Conservation (phyloP, 2,888 invertebrate genomes). For the Scaptomyza tumidula region DNA sequence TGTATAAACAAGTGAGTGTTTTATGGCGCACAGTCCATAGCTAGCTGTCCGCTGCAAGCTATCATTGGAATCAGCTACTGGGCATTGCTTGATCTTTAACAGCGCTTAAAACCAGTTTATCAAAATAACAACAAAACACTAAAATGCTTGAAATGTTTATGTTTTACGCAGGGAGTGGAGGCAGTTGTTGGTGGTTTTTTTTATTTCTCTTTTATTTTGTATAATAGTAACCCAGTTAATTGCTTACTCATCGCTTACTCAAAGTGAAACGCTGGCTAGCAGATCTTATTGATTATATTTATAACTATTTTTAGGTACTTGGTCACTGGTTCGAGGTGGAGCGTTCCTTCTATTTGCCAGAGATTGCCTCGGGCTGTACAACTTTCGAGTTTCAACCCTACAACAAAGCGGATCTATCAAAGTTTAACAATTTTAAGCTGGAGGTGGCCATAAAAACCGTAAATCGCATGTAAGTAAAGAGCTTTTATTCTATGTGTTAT, state of each 20-base stretch:
- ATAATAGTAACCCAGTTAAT: constrained; percentile 69
- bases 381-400: constrained; percentile 86
- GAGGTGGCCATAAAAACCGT: constrained; percentile 88
- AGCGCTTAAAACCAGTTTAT: constrained; percentile 54
- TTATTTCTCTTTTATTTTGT: constrained; percentile 18
- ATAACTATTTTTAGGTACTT: constrained; percentile 83
- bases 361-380: constrained; percentile 89
- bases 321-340: constrained; percentile 92
- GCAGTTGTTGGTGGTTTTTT: constrained; percentile 12
- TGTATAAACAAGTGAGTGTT: constrained; percentile 29
- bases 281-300: constrained; percentile 12
- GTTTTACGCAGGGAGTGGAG: constrained; percentile 54
- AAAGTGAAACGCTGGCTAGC: constrained; percentile 49
- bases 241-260: constrained; percentile 48
- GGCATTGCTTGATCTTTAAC: constrained; percentile 23
- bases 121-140: constrained; percentile 30
- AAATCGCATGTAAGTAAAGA: constrained; percentile 87
- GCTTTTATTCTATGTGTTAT: not conserved
- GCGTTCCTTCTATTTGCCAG: constrained; percentile 90
- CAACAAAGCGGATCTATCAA: constrained; percentile 74
- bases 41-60: constrained; percentile 14
- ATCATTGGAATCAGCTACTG: constrained; percentile 34
- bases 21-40: constrained; percentile 15
- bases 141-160: constrained; percentile 51
- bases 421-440: constrained; percentile 86